Percentiles rank a stretch among this genome's conserved stretches.
Evolutionary conservation across 1,140 invertebrate species (phyloP).

Genomic region (Drosophila sturtevanti): DNA sequence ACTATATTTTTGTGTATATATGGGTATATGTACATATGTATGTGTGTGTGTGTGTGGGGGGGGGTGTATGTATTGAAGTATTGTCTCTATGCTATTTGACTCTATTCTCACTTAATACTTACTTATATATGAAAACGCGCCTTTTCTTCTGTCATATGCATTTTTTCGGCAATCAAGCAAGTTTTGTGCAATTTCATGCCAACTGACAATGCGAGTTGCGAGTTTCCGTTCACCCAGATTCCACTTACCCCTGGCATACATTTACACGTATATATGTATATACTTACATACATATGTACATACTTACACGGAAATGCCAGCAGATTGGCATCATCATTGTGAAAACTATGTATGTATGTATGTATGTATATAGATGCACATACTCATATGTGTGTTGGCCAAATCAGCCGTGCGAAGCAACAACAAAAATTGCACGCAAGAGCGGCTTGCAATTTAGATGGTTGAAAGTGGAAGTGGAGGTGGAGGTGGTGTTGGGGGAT

Average conservation of each 20-base stretch:
- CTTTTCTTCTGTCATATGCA: slow-evolving; percentile 21
- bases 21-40: background rate
- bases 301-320: background rate
- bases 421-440: slow-evolving; percentile 14
- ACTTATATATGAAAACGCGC: background rate
- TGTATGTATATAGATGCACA: too few species aligned
- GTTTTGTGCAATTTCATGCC: slow-evolving; percentile 23
- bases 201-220: slow-evolving; percentile 37
- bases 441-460: background rate
- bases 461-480: background rate
- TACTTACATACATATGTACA: too few species aligned
- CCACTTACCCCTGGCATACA: background rate
- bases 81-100: background rate
- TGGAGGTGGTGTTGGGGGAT: background rate
- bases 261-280: too few species aligned
- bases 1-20: background rate
- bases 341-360: too few species aligned
- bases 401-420: slow-evolving; percentile 32
- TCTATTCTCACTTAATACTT: too few species aligned
- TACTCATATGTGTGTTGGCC: slow-evolving; percentile 36
- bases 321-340: slow-evolving; percentile 30
- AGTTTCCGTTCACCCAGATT: background rate
- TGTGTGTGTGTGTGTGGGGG: background rate
- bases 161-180: slow-evolving; percentile 37
- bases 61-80: too few species aligned